Base-by-base conservation (phyloP, 1,140 invertebrate genomes). In the Heterodera schachtii region DNA sequence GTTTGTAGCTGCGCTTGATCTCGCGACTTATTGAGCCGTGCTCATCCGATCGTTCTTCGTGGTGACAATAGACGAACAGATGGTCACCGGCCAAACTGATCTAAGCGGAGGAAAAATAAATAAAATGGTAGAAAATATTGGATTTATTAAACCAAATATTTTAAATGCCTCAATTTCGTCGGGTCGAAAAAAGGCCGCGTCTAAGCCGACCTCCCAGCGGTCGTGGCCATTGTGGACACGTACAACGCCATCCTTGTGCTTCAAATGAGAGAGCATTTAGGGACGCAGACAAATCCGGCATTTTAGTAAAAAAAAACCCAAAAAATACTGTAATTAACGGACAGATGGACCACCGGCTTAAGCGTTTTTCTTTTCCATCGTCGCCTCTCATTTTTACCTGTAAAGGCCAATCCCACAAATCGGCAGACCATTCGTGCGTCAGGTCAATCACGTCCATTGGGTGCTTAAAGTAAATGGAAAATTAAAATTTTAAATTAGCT, bases 201-300 rank as follows among this genome's bases (percentile, higher is more conserved):
- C 88, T 46, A 89, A 80, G 71, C 87, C 88, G 71, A 90, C 88
- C 80, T 88, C 85, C 83, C 87, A 89, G 57, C 87, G 87, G 13
- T 90, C 87, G 11, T 21, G 31, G 41, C 81, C 84, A 80, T 90
- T 89, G 67, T 76, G 67, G 66, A 89, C 82, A 52, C 85, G 78
- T 6, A 87, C 84, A 77, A 87, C 85, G 21, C 86, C 86, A n/a
- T 78, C 77, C 11, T 78, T 78, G 64, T 78, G 77, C 47, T 78
- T 8, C 52, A 16, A 3, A 71, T 41, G 19, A 3, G 49, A 52
- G 11, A 11, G 49, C 49, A 52, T 31, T 31, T 31, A 31, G 31
- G 31, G 31, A 31, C 31, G 31, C 0, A 31, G 31, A 31, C 31
- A 31, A 31, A 31, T 31, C 31, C 31, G 31, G 31, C 31, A 31